Base-by-base conservation (phyloP, 2,888 invertebrate genomes). In the Eucera pruinosa region DNA sequence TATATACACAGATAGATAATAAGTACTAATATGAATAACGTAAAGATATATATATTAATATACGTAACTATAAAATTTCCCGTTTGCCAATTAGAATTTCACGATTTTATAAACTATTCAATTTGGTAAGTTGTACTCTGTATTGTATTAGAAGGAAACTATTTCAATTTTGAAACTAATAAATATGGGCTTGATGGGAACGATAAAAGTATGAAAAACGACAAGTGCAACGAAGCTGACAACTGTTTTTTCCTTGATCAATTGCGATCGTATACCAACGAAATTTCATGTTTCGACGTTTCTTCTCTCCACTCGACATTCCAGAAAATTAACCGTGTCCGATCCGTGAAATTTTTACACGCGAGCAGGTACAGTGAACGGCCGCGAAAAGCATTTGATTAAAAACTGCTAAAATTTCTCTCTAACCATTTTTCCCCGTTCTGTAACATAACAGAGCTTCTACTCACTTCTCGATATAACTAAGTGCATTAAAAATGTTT, bases 311-410 rank as follows among this genome's bases (percentile, higher is more conserved):
- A 1, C 33, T 39, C 15, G 52, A 30, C 27, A 36, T 50, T 25
- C 52, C 41, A 18, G 50, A 45, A 45, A 52, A 65, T 36, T 33
- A 57, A 57, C 23, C 50, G 43, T 9, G 65, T 45, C 25, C 33
- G 23, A 66, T 67, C 36, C 67, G 69, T 69, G 67, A 67, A 58
- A 48, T 69, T 71, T 71, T 58, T 58, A 70, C 33, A 45, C 33
- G 13, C 25, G 30, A 23, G 9, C 55, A 33, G 13, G 55, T 43
- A 73, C 60, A 72, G 55, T 41, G 45, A 52, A 41, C 36, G 55
- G 3, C 30, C 33, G 36, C 41, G 50, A n/a, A 45, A 69, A 45
- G 27, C 36, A 36, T 69, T 45, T 45, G 65, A 69, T 69, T 69
- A 65, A 54, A 69, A 69, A 65, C 45, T n/a, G 54, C 25, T 54